Evolutionary conservation across 2,113 vertebrate genomes (phyloP).

Genomic region (Pseudopodoces humilis): DNA sequence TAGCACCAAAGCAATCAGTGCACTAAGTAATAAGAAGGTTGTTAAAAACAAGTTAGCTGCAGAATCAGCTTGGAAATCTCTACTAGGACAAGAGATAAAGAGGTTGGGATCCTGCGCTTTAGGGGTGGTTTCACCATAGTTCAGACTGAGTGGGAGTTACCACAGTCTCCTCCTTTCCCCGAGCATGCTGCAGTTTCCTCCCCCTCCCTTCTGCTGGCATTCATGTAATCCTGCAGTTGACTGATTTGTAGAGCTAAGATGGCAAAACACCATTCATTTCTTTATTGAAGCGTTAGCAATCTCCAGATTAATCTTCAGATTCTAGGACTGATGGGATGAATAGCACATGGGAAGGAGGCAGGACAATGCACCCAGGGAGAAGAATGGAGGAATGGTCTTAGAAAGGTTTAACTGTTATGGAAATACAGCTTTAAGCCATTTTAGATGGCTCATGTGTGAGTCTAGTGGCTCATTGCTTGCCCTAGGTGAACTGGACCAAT

Average conservation of each 20-base stretch:
- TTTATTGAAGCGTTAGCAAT: background rate
- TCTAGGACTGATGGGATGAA: background rate
- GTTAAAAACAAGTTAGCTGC: constrained; percentile 6
- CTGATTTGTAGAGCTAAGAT: background rate
- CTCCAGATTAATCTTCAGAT: background rate
- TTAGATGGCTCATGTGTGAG: background rate
- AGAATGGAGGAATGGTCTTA: background rate
- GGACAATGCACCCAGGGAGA: background rate
- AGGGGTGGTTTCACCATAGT: background rate
- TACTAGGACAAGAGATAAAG: background rate
- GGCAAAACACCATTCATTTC: background rate
- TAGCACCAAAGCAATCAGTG: background rate
- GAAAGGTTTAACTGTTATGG: background rate
- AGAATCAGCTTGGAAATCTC: constrained; percentile 16
- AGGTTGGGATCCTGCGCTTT: background rate
- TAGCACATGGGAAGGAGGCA: background rate
- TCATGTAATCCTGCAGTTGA: background rate
- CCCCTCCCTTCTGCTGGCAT: background rate
- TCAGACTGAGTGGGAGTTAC: background rate
- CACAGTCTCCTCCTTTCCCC: background rate
- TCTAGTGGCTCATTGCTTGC: background rate
- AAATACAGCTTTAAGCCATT: background rate
- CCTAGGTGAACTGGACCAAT: background rate
- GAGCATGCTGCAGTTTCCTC: background rate
- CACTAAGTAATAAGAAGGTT: background rate